Evolutionary conservation across 2,888 invertebrate genomes (phyloP).

Genomic region (Polydesmus complanatus): DNA sequence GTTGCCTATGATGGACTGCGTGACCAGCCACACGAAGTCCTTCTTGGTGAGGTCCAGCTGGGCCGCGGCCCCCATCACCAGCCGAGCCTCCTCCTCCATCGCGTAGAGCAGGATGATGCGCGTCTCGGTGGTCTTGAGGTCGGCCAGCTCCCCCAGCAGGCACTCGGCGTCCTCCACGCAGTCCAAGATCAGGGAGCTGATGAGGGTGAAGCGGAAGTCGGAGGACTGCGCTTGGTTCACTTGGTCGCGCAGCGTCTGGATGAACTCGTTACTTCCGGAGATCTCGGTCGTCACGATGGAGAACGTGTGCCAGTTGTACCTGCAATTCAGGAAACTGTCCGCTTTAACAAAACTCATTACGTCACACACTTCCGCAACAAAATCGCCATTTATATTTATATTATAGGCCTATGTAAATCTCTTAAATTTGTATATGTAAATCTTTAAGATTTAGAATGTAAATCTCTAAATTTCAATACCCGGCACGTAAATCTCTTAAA

Average conservation of each 20-base stretch:
- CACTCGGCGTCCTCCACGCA: conserved; percentile 35
- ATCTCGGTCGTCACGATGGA: conserved; percentile 41
- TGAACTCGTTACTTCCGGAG: conserved; percentile 89
- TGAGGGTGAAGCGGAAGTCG: conserved; percentile 16
- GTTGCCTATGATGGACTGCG: conserved; percentile 66
- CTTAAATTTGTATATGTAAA: too few relatives aligned
- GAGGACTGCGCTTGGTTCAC: too few relatives aligned
- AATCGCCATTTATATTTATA: too few relatives aligned
- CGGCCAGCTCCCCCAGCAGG: conserved; percentile 54
- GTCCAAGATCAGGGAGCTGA: conserved; percentile 15
- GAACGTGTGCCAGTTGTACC: conserved; percentile 33
- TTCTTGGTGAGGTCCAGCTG: conserved; percentile 65
- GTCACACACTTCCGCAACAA: too few relatives aligned
- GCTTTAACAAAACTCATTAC: too few relatives aligned
- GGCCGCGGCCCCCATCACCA: conserved; percentile 60
- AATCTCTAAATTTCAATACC: too few relatives aligned
- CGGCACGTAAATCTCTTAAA: too few relatives aligned
- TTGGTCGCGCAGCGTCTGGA: conserved; percentile 72
- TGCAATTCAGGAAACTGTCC: too few relatives aligned
- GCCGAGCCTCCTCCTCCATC: conserved; percentile 71
- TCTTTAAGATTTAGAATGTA: too few relatives aligned
- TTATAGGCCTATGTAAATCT: too few relatives aligned
- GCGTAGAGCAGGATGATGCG: conserved; percentile 85
- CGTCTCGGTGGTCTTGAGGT: conserved; percentile 75
- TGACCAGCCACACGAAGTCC: conserved; percentile 93